Percentiles rank a stretch among this genome's conserved stretches.
Conservation (phyloP, 1,140 invertebrate species). For the Dysdera silvatica region DNA sequence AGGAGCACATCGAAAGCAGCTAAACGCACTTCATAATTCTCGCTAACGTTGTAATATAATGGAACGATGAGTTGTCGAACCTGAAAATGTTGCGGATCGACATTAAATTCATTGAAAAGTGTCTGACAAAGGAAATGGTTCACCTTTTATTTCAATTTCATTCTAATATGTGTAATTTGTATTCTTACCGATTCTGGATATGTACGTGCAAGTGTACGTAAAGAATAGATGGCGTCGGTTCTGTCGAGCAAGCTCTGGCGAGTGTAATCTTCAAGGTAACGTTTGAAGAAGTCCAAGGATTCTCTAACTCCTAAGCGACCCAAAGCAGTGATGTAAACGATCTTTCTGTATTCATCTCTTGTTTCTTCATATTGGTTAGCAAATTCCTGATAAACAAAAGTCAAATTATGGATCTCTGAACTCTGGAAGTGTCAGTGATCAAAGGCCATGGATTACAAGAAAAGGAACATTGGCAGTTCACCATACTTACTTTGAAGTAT, state of each 20-base stretch:
- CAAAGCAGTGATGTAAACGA: slow-evolving; percentile 3
- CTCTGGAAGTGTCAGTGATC: neutral
- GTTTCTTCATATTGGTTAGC: slow-evolving; percentile 5
- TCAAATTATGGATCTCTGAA: neutral
- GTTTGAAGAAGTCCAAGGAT: slow-evolving; percentile 2
- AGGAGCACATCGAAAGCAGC: slow-evolving; percentile 17
- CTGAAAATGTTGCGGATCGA: too few relatives aligned
- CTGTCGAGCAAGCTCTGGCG: neutral
- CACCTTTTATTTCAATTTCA: too few relatives aligned
- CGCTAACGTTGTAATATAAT: slow-evolving; percentile 21
- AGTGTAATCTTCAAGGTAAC: slow-evolving; percentile 6
- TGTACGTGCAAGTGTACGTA: slow-evolving; percentile 5
- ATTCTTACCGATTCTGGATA: slow-evolving; percentile 24
- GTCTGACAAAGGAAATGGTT: too few relatives aligned
- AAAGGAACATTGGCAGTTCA: too few relatives aligned
- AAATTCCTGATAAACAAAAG: slow-evolving; percentile 21
- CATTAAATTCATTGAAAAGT: too few relatives aligned
- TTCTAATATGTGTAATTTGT: too few relatives aligned
- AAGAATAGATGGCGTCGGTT: slow-evolving; percentile 14
- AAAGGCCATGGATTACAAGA: neutral
- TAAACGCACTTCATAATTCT: slow-evolving; percentile 24
- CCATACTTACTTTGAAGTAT: slow-evolving; percentile 26
- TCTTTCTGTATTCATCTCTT: slow-evolving; percentile 5
- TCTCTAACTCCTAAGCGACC: slow-evolving; percentile 25
- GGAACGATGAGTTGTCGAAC: slow-evolving; percentile 15